These are phyloP conservation scores for Lymantria monacha DNA, from an alignment of 2,888 invertebrate genomes.

Conservation along the genomic window DNA sequence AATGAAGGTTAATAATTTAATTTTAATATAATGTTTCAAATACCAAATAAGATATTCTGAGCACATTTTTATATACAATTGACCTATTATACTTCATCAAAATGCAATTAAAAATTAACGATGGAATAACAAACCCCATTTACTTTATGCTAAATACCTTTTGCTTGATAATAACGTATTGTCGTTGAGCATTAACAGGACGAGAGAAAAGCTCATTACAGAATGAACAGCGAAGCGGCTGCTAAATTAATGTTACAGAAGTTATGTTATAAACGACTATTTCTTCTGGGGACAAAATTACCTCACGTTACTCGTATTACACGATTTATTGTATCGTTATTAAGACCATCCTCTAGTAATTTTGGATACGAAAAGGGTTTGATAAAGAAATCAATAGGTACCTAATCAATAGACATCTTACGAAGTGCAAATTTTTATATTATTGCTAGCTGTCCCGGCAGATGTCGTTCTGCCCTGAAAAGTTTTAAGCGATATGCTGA, in stretches of 20 bases:
- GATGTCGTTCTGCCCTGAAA: too few relatives aligned
- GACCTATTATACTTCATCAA: too few relatives aligned
- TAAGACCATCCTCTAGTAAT: neutral
- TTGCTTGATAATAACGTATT: neutral
- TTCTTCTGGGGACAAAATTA: neutral
- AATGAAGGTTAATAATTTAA: too few relatives aligned
- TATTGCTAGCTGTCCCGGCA: too few relatives aligned
- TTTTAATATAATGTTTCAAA: too few relatives aligned
- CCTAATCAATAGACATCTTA: neutral
- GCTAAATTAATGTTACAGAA: neutral
- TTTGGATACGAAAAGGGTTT: neutral
- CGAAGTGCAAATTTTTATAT: neutral
- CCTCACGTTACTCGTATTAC: neutral
- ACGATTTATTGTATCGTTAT: neutral
- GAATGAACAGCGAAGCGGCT: neutral
- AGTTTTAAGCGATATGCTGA: too few relatives aligned
- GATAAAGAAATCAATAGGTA: neutral
- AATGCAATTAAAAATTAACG: neutral
- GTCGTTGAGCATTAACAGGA: neutral
- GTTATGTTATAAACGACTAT: neutral
- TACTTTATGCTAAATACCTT: neutral
- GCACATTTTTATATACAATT: too few relatives aligned
- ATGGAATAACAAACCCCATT: neutral
- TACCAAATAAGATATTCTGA: too few relatives aligned
- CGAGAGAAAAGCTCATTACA: neutral